phyloP scores from a whole-genome alignment of 2,113 vertebrate genomes.

The Colinus virginianus region DNA sequence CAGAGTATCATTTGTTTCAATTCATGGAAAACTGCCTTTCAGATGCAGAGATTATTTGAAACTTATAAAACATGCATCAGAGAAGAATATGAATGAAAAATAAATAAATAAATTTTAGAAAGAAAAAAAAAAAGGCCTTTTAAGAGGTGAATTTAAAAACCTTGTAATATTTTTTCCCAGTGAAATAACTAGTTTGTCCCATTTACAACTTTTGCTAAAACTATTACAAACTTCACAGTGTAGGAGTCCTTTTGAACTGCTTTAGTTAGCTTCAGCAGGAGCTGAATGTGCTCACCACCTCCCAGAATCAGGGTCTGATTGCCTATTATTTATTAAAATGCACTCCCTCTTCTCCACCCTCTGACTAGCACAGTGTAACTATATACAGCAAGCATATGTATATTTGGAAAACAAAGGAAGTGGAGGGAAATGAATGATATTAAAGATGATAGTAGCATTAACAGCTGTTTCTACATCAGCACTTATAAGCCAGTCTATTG shows the following conservation, averaged over 20 bases:
- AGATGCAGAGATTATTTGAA: background rate
- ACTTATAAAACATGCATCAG: background rate
- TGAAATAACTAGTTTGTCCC: background rate
- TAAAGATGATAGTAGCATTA: conserved; percentile 62
- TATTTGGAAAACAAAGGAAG: conserved; percentile 45
- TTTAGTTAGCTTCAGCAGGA: background rate
- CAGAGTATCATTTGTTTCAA: background rate
- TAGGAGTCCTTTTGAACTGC: background rate
- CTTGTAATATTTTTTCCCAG: background rate
- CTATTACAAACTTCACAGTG: background rate
- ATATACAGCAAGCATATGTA: background rate
- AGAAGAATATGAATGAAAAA: background rate
- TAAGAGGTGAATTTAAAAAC: background rate
- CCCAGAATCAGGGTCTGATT: background rate
- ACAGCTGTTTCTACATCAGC: conserved; percentile 75
- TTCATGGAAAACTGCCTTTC: background rate
- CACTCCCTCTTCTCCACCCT: conserved; percentile 4
- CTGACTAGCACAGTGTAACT: conserved; percentile 13
- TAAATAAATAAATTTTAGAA: background rate
- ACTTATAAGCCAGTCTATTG: conserved; percentile 64
- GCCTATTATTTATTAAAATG: conserved; percentile 20
- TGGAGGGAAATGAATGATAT: conserved; percentile 28
- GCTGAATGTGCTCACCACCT: background rate
- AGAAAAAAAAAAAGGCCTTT: background rate
- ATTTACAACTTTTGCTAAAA: background rate